Evolutionary conservation across 64 coral and sea anemone species (phyloP), one percentile per base, ranked within the genome.

Genomic region (Montipora sp.): DNA sequence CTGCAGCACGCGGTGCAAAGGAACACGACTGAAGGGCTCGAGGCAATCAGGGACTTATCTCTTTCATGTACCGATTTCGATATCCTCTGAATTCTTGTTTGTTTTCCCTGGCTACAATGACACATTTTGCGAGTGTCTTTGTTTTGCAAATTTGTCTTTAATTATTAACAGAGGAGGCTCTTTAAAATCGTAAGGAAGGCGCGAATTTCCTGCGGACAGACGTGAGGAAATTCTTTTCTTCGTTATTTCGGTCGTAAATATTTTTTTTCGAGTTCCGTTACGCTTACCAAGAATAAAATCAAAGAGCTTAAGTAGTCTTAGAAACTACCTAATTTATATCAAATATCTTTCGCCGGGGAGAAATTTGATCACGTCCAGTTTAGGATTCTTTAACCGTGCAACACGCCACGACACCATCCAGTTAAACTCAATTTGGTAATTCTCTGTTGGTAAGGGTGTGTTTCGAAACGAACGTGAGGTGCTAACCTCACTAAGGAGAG

Each of bases 61-160:
- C 0, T 36, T 57, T 6, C 6, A 57, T 85, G 45, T 19, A 14
- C 10, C 3, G 13, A 68, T 85, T 85, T 51, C 82, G 18, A 71
- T 13, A 49, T 85, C 16, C 75, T 5, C 45, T 77, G 15, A 47
- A 77, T 69, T 48, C 44, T 85, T 84, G 82, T 85, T 85, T 85
- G 63, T 70, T 69, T 85, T 50, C 44, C 65, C 48, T 49, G 36
- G 71, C 61, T 71, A 85, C 50, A 71, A 85, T 85, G 49, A 48
- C 61, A 4, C 21, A 61, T 85, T 85, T 59, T 63, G 82, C 82
- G 65, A 85, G 82, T 2, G 8, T 47, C 61, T 70, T 85, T 71
- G 46, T 85, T 85, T 59, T 85, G 82, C 82, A 85, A 71, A 85
- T 85, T 61, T 15, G 45, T 67, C 15, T 70, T 50, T 50, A 47